Conservation (phyloP, 1,140 invertebrate genomes). For the Contarinia nasturtii region DNA sequence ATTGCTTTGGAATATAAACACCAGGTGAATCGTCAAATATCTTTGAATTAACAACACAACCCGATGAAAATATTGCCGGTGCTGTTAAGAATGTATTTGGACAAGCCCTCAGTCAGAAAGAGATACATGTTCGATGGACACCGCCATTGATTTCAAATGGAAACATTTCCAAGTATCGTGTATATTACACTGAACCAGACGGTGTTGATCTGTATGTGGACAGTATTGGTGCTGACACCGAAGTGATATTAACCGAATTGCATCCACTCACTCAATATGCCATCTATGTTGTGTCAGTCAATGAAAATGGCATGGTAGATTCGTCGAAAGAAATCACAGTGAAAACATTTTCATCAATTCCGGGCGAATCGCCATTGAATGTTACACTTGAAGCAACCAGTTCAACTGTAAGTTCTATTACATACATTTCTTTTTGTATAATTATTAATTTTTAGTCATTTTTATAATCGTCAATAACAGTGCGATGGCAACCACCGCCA, state of each 20-base stretch:
- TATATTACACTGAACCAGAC: constrained; percentile 57
- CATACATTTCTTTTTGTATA: background rate
- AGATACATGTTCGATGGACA: constrained; percentile 54
- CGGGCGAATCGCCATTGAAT: constrained; percentile 71
- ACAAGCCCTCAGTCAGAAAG: constrained; percentile 39
- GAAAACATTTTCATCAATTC: constrained; percentile 61
- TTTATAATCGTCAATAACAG: constrained; percentile 51
- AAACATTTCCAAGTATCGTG: constrained; percentile 45
- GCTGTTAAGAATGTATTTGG: constrained; percentile 49
- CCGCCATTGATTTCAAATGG: constrained; percentile 42
- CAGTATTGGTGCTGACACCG: constrained; percentile 12
- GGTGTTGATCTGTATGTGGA: constrained; percentile 19
- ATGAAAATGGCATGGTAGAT: constrained; percentile 61
- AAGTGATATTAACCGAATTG: constrained; percentile 33
- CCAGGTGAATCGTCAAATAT: constrained; percentile 40
- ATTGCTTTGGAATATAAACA: too few relatives aligned
- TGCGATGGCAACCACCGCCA: constrained; percentile 83
- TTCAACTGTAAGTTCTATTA: constrained; percentile 58
- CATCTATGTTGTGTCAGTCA: constrained; percentile 63
- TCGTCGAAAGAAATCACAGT: constrained; percentile 55
- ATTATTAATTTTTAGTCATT: background rate
- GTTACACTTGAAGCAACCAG: constrained; percentile 66
- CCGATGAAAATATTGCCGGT: constrained; percentile 61
- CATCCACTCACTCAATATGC: constrained; percentile 60
- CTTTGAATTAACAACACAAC: constrained; percentile 41